A percentile compares a stretch with the other conserved stretches of the same genome.
These are phyloP conservation scores for Himalopsyche japonica DNA, from an alignment of 2,888 invertebrate genomes.

Conservation along the genomic window DNA sequence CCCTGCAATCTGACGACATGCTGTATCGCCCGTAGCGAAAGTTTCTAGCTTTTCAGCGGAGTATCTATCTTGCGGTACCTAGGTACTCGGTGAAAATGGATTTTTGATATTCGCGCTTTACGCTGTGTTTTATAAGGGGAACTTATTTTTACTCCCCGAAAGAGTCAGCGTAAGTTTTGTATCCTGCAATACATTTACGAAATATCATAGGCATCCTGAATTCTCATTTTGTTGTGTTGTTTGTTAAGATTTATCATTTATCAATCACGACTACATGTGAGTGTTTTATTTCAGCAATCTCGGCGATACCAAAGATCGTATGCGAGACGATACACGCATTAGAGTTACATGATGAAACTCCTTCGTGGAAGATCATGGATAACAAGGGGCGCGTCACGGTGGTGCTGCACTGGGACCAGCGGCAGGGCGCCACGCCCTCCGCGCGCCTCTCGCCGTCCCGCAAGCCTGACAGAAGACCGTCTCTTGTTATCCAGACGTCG, in stretches of 20 bases:
- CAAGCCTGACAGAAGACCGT: slow-evolving; percentile 65
- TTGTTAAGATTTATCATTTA: not conserved
- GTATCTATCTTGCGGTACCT: not conserved
- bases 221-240: too few species aligned
- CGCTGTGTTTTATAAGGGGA: not conserved
- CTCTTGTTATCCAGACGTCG: slow-evolving; percentile 76
- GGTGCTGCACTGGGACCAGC: slow-evolving; percentile 95
- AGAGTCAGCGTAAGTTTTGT: not conserved
- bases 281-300: slow-evolving; percentile 72
- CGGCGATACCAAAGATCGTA: slow-evolving; percentile 94
- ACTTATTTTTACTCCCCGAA: not conserved
- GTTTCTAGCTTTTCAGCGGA: not conserved
- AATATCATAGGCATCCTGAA: too few species aligned
- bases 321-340: slow-evolving; percentile 95
- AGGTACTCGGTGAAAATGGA: not conserved
- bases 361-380: slow-evolving; percentile 98
- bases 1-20: not conserved
- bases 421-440: slow-evolving; percentile 61
- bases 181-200: too few species aligned
- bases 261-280: not conserved
- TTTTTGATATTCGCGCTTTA: not conserved
- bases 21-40: not conserved
- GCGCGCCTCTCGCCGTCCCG: slow-evolving; percentile 57
- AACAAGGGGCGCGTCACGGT: slow-evolving; percentile 96
- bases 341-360: slow-evolving; percentile 94